phyloP scores from a whole-genome alignment of 2,888 invertebrate species.

The Tillus elongatus region DNA sequence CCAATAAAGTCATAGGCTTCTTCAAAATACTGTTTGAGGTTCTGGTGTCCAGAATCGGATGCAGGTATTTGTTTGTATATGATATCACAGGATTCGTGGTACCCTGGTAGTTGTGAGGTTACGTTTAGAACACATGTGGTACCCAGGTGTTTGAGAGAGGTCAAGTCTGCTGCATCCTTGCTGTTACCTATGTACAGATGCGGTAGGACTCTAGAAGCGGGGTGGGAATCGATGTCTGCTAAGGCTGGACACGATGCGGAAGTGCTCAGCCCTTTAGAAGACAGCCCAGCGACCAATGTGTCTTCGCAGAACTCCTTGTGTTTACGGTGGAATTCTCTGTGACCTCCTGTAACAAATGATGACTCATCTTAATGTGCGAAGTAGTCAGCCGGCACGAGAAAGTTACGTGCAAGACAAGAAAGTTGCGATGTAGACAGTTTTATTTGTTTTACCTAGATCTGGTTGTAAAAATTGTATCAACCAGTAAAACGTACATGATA shows the following conservation, averaged over 20 bases:
- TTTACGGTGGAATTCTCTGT: constrained; percentile 60
- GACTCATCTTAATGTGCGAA: constrained; percentile 13
- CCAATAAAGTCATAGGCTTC: constrained; percentile 81
- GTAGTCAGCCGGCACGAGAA: no score
- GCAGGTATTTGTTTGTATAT: constrained; percentile 73
- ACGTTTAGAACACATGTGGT: constrained; percentile 74
- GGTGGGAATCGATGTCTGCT: constrained; percentile 62
- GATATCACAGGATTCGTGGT: constrained; percentile 57
- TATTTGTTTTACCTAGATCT: no score
- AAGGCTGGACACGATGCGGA: constrained; percentile 47
- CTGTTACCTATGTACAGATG: constrained; percentile 77
- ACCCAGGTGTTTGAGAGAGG: constrained; percentile 54
- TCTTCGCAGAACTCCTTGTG: constrained; percentile 67
- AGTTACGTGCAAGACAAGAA: no score
- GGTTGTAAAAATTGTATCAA: no score
- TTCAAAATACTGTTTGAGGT: constrained; percentile 80
- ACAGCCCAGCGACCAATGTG: constrained; percentile 46
- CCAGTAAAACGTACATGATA: no score
- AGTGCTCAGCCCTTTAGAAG: constrained; percentile 29
- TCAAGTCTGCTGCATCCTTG: constrained; percentile 65
- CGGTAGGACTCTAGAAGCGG: constrained; percentile 69
- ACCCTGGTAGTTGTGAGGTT: constrained; percentile 65
- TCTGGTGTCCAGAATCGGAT: constrained; percentile 74
- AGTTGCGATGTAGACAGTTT: no score
- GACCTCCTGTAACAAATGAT: constrained; percentile 50